phyloP scores from a whole-genome alignment of 2,113 vertebrate genomes.

The Andinoacara biseriatus region DNA sequence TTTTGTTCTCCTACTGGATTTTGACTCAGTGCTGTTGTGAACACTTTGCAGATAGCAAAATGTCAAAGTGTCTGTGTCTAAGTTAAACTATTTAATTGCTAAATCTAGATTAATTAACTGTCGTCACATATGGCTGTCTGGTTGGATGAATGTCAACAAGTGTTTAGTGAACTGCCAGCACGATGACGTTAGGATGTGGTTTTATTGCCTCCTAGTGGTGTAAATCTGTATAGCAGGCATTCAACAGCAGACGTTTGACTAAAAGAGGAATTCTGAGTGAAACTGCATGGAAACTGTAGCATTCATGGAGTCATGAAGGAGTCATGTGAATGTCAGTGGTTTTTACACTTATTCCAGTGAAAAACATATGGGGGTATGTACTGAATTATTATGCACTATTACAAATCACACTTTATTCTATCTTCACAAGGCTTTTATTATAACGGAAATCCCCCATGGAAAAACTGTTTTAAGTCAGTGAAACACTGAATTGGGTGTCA shows the following conservation, averaged over 20 bases:
- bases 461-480: background rate
- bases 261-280: background rate
- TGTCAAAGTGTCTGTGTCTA: constrained; percentile 2
- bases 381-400: background rate
- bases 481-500: background rate
- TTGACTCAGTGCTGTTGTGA: background rate
- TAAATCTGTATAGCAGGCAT: background rate
- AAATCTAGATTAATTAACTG: constrained; percentile 7
- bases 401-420: background rate
- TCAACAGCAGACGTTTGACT: background rate
- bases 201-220: constrained; percentile 70
- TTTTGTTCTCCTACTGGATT: background rate
- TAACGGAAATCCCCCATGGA: background rate
- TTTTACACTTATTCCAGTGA: background rate
- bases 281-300: background rate
- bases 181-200: background rate
- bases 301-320: background rate
- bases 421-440: background rate
- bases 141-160: background rate
- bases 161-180: background rate
- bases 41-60: background rate
- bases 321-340: background rate
- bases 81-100: background rate
- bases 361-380: background rate
- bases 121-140: background rate